These are phyloP conservation scores for Notarius lentiginosus DNA, from an alignment of 2,113 vertebrate genomes.

Conservation along the genomic window DNA sequence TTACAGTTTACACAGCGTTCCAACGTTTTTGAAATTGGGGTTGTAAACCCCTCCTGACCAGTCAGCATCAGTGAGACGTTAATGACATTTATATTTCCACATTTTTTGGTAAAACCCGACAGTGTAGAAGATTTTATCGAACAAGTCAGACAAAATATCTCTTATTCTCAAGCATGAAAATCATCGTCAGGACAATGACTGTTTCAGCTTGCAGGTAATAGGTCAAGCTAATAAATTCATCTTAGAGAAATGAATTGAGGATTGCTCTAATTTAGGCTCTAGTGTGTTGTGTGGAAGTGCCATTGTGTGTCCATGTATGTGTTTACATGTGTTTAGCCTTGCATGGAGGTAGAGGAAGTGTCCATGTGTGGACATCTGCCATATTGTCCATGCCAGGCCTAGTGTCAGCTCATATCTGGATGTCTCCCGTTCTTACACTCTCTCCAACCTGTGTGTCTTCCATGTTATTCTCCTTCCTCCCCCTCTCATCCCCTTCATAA, in stretches of 20 bases:
- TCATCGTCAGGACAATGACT: background rate
- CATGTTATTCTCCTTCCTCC: constrained; percentile 24
- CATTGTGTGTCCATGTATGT: constrained; percentile 38
- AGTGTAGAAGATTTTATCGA: background rate
- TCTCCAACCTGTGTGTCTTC: constrained; percentile 49
- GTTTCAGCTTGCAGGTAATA: background rate
- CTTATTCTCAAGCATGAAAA: background rate
- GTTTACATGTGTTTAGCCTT: constrained; percentile 51
- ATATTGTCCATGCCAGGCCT: constrained; percentile 41
- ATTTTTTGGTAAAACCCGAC: background rate
- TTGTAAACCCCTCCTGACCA: background rate
- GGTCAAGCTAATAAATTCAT: background rate
- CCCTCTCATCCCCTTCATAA: constrained; percentile 3
- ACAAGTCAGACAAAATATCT: too few relatives aligned
- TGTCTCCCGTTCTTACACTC: constrained; percentile 41
- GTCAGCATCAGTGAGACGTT: background rate
- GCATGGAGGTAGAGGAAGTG: constrained; percentile 41
- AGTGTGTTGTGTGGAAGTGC: background rate
- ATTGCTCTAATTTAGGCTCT: too few relatives aligned
- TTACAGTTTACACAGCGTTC: too few relatives aligned
- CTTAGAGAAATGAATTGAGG: background rate
- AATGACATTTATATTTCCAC: background rate
- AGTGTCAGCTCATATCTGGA: constrained; percentile 42
- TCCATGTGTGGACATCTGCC: constrained; percentile 38
- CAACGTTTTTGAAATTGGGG: too few relatives aligned